Conservation (phyloP, 2,888 invertebrate species). For the Lochmaea crataegi region DNA sequence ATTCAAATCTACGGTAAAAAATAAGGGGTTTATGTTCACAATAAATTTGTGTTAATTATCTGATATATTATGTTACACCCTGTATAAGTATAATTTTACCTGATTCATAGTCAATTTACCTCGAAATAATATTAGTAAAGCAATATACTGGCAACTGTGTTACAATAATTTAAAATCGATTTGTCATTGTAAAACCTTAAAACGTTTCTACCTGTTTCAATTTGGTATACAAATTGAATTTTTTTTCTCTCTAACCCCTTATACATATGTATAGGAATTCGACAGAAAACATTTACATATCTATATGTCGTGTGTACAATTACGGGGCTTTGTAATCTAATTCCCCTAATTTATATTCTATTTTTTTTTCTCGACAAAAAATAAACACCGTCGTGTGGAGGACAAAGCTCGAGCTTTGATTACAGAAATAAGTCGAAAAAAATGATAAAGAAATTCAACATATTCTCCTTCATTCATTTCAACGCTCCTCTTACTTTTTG, state of each 20-base stretch:
- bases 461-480: no score
- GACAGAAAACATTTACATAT: constrained; percentile 26
- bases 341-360: constrained; percentile 23
- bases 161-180: not conserved
- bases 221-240: constrained; percentile 4
- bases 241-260: constrained; percentile 12
- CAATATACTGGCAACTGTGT: no score
- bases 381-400: constrained; percentile 15
- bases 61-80: no score
- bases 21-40: no score
- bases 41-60: no score
- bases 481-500: no score
- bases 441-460: no score
- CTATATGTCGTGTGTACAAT: constrained; percentile 15
- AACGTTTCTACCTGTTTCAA: constrained; percentile 12
- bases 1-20: no score
- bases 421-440: not conserved
- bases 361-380: constrained; percentile 14
- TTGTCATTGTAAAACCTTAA: not conserved
- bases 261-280: constrained; percentile 26
- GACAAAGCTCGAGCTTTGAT: not conserved
- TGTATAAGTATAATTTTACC: no score
- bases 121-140: no score
- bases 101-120: no score
- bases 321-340: constrained; percentile 21